Evolutionary conservation across 1,140 invertebrate species (phyloP).

Genomic region (Trachymyrmex cornetzi): DNA sequence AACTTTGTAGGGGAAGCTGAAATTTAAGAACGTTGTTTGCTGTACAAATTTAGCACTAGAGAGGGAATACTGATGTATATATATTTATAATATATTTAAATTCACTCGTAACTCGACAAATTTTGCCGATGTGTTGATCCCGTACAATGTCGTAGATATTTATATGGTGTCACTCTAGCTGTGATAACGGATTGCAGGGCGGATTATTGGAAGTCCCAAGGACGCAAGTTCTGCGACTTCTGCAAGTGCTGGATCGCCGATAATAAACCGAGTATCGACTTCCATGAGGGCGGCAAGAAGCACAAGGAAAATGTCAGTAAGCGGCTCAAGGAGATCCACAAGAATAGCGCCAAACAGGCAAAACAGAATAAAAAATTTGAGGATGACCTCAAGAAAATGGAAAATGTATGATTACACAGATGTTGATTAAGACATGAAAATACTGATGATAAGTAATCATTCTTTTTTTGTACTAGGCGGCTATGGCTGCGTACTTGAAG

Average conservation of each 20-base stretch:
- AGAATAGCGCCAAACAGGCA: slow-evolving; percentile 93
- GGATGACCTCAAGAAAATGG: slow-evolving; percentile 95
- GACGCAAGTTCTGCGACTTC: slow-evolving; percentile 98
- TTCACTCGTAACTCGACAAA: not conserved
- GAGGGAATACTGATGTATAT: not conserved
- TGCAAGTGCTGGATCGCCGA: slow-evolving; percentile 99
- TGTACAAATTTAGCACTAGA: not conserved
- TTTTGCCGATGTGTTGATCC: not conserved
- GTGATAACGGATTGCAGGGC: slow-evolving; percentile 89
- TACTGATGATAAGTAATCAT: not conserved
- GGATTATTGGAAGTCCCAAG: slow-evolving; percentile 99
- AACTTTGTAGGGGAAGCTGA: not conserved
- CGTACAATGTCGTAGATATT: not conserved
- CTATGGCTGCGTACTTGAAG: slow-evolving; percentile 93
- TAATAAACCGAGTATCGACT: slow-evolving; percentile 98
- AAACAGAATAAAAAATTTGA: slow-evolving; percentile 93
- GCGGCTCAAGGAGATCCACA: slow-evolving; percentile 94
- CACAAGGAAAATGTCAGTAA: slow-evolving; percentile 98
- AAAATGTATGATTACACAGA: slow-evolving; percentile 88
- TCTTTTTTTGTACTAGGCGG: slow-evolving; percentile 87
- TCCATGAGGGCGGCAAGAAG: slow-evolving; percentile 97
- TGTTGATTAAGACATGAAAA: not conserved
- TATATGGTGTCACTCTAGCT: not conserved
- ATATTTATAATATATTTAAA: not conserved
- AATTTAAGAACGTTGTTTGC: not conserved